Conservation (phyloP, 2,888 invertebrate species). For the Thecocarcelia acutangulata region DNA sequence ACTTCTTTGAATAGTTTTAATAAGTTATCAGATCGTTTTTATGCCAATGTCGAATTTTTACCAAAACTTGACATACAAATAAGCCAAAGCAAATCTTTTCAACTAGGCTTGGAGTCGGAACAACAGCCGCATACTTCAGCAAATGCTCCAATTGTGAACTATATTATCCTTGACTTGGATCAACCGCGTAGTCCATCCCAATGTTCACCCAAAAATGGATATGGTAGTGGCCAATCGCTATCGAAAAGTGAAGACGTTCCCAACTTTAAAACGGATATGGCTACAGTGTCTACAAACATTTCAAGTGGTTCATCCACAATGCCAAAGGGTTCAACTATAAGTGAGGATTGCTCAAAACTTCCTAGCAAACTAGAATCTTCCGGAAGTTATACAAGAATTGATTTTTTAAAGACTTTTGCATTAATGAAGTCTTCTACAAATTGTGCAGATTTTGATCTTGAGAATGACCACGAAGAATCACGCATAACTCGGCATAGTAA, state of each 20-base stretch:
- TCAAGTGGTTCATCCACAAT: constrained; percentile 58
- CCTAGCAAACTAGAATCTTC: constrained; percentile 69
- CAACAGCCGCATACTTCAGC: constrained; percentile 21
- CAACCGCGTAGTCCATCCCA: constrained; percentile 77
- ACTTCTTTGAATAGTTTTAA: constrained; percentile 44
- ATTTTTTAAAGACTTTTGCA: constrained; percentile 96
- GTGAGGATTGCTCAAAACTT: constrained; percentile 38
- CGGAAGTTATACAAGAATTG: constrained; percentile 85
- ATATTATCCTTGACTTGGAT: constrained; percentile 80
- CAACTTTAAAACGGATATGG: constrained; percentile 10
- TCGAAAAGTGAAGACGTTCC: constrained; percentile 19
- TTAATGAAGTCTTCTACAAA: constrained; percentile 86
- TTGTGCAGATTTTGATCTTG: constrained; percentile 81
- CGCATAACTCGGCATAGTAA: constrained; percentile 93
- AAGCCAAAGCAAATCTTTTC: constrained; percentile 40
- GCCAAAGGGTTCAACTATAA: constrained; percentile 57
- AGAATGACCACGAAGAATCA: constrained; percentile 87
- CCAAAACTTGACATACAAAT: neutral
- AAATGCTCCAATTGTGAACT: constrained; percentile 78
- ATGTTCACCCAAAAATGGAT: constrained; percentile 70
- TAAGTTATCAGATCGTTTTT: constrained; percentile 75
- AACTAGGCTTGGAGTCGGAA: constrained; percentile 20
- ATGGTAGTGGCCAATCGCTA: constrained; percentile 73
- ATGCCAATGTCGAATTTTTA: constrained; percentile 74
- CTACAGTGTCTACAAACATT: neutral